These are phyloP conservation scores for Serilophus lunatus DNA, from an alignment of 2,113 vertebrate genomes.

Conservation along the genomic window DNA sequence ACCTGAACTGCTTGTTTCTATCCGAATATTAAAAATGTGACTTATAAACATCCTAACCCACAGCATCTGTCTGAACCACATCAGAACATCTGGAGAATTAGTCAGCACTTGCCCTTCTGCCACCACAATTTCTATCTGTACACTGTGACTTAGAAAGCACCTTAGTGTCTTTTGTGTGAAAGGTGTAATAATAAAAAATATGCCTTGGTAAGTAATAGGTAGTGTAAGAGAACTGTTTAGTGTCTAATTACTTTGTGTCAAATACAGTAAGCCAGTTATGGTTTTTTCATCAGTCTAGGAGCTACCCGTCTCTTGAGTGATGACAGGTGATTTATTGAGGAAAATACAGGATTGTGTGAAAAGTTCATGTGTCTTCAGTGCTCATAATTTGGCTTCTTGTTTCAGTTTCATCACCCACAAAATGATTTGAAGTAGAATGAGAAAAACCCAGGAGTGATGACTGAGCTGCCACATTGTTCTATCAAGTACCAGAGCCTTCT, in stretches of 20 bases:
- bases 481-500: not conserved
- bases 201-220: not conserved
- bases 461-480: conserved; percentile 56
- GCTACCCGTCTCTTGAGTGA: conserved; percentile 2
- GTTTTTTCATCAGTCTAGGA: not conserved
- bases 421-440: conserved; percentile 39
- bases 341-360: conserved; percentile 17
- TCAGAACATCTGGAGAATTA: conserved; percentile 61
- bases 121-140: not conserved
- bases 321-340: conserved; percentile 53
- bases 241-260: conserved; percentile 60
- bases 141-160: conserved; percentile 10
- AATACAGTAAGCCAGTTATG: not conserved
- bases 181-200: not conserved
- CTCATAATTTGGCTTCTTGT: conserved; percentile 59
- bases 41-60: conserved; percentile 18
- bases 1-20: not conserved
- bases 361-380: conserved; percentile 56
- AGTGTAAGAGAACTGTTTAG: not conserved
- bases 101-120: conserved; percentile 52
- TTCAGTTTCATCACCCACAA: conserved; percentile 44
- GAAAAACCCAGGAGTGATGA: conserved; percentile 27
- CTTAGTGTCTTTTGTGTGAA: not conserved
- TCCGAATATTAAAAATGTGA: conserved; percentile 60
- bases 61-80: conserved; percentile 54